These are phyloP conservation scores for Todiramphus saurophagus DNA, from an alignment of 2,113 vertebrate genomes.

Conservation along the genomic window DNA sequence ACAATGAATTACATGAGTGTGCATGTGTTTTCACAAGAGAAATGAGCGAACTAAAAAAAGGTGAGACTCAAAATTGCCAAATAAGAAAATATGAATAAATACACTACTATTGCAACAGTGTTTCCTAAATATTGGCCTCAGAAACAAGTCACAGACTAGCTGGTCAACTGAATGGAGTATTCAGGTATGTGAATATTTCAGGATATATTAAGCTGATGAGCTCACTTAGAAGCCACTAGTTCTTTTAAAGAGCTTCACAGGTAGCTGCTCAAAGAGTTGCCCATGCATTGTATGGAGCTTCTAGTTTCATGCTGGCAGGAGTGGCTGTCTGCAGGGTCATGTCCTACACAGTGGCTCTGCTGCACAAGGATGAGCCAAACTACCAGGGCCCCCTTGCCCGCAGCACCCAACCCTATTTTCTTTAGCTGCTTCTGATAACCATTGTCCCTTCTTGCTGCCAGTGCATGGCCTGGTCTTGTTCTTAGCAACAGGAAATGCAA, in stretches of 20 bases:
- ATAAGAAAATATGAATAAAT: neutral
- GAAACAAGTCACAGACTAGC: neutral
- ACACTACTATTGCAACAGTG: neutral
- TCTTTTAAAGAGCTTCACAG: neutral
- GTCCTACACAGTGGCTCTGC: neutral
- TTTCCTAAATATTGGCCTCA: neutral
- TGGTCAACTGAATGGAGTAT: neutral
- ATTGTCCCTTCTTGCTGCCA: neutral
- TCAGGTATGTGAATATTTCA: neutral
- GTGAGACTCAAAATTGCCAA: neutral
- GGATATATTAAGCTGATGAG: neutral
- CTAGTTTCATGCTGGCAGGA: neutral
- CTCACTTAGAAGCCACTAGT: neutral
- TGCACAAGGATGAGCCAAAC: neutral
- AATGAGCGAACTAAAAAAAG: neutral
- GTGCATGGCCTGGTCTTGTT: neutral
- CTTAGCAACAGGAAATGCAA: neutral
- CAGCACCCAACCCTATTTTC: neutral
- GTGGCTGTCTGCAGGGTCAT: neutral
- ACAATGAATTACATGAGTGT: neutral
- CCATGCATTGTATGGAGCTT: neutral
- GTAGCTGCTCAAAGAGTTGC: neutral
- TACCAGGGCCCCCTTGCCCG: accelerated
- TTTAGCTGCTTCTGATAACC: neutral
- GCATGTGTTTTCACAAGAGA: neutral